These are phyloP conservation scores for Carcinoscorpius rotundicauda DNA, from an alignment of 1,140 invertebrate species.

Conservation along the genomic window DNA sequence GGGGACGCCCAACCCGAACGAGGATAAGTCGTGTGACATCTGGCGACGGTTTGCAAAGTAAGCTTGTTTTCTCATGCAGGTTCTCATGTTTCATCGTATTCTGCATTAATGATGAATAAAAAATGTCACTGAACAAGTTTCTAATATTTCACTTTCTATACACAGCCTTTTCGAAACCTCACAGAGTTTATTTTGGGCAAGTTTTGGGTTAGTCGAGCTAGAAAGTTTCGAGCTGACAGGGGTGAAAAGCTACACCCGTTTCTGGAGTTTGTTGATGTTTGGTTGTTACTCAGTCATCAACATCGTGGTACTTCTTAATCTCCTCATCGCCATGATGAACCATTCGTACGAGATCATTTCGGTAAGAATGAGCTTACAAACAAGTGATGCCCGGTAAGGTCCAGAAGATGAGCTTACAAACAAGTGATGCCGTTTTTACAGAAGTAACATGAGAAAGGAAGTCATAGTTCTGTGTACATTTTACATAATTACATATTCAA, in stretches of 20 bases:
- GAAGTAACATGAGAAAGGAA: too few species aligned
- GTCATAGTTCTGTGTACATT: too few species aligned
- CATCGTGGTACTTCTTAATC: slow-evolving; percentile 81
- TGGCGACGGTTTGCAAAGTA: slow-evolving; percentile 78
- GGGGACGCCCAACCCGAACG: slow-evolving; percentile 56
- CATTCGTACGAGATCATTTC: slow-evolving; percentile 88
- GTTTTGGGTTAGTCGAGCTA: slow-evolving; percentile 79
- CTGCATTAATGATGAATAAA: neutral
- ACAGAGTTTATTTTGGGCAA: slow-evolving; percentile 87
- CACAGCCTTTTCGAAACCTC: slow-evolving; percentile 82
- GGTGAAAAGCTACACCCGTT: slow-evolving; percentile 74
- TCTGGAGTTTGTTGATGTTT: slow-evolving; percentile 76
- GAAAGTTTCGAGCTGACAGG: slow-evolving; percentile 70
- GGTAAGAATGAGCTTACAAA: slow-evolving; percentile 44
- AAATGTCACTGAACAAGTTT: neutral
- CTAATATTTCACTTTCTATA: slow-evolving; percentile 18
- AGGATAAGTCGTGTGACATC: slow-evolving; percentile 66
- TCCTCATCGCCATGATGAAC: slow-evolving; percentile 94
- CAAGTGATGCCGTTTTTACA: too few species aligned
- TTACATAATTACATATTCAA: too few species aligned
- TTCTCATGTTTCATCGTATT: too few species aligned
- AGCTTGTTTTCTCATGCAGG: slow-evolving; percentile 12
- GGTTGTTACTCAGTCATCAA: slow-evolving; percentile 83
- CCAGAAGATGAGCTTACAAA: too few species aligned
- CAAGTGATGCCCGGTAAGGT: too few species aligned